Conservation (phyloP, 2,113 vertebrate species). For the Petaurus breviceps region DNA sequence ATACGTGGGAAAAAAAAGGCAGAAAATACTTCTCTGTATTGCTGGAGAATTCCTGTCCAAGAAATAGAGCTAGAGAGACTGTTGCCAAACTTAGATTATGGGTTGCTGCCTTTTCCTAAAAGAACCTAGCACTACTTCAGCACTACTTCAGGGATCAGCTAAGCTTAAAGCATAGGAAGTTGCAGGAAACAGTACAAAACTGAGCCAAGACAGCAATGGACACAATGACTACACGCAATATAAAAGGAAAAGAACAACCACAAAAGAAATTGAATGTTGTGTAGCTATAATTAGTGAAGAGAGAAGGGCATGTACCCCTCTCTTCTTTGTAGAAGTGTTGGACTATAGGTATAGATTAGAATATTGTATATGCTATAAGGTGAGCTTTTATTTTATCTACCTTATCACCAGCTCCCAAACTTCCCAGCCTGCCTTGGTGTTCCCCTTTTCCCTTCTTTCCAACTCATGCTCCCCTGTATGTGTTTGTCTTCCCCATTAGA, state of each 20-base stretch:
- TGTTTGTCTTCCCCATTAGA: not conserved
- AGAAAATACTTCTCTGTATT: not conserved
- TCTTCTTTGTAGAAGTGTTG: not conserved
- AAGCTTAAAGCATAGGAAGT: not conserved
- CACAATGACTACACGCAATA: not conserved
- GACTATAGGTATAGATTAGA: not conserved
- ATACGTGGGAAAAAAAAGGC: not conserved
- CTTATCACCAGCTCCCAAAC: not conserved
- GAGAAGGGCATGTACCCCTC: not conserved
- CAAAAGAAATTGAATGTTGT: not conserved
- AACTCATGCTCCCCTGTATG: not conserved
- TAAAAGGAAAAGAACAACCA: not conserved
- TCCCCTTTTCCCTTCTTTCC: not conserved
- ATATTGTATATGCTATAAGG: not conserved
- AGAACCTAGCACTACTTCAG: not conserved
- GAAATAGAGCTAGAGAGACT: not conserved
- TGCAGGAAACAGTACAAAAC: not conserved
- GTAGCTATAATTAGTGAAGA: not conserved
- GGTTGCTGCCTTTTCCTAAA: not conserved
- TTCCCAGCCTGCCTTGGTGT: not conserved
- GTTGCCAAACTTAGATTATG: not conserved
- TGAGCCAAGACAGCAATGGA: not conserved
- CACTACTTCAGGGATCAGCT: not conserved
- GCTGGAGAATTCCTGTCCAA: not conserved
- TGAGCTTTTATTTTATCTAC: not conserved